Conservation (phyloP, 35 echinoderm and acorn worm species). For the Strongylocentrotus purpuratus region DNA sequence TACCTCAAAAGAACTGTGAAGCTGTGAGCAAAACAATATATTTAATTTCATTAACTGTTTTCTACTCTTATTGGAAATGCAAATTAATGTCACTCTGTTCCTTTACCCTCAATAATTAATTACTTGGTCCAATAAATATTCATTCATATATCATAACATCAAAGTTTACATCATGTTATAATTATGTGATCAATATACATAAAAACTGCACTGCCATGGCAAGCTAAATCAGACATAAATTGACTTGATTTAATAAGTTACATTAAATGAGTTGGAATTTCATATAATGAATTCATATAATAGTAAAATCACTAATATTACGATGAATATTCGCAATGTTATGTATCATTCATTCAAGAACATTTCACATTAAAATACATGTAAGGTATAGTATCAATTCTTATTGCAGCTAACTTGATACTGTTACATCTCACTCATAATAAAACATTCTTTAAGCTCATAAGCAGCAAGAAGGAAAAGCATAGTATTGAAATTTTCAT, state of each 20-base stretch:
- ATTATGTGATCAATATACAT: not conserved
- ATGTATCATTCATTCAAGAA: too few species aligned
- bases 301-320: not conserved
- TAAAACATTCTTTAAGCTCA: not conserved
- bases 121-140: conserved; percentile 13
- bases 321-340: too few species aligned
- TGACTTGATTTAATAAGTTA: not conserved
- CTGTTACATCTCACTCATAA: not conserved
- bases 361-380: not conserved
- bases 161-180: not conserved
- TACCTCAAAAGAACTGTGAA: not conserved
- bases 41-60: not conserved
- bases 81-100: not conserved
- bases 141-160: not conserved
- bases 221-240: not conserved
- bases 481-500: not conserved
- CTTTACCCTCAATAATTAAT: not conserved
- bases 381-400: not conserved
- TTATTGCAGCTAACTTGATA: not conserved
- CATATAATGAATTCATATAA: not conserved
- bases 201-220: not conserved
- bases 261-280: conserved; percentile 5
- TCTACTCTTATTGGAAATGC: not conserved
- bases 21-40: not conserved
- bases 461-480: not conserved